Conservation (phyloP, 2,113 vertebrate species). For the Hippocampus zosterae region DNA sequence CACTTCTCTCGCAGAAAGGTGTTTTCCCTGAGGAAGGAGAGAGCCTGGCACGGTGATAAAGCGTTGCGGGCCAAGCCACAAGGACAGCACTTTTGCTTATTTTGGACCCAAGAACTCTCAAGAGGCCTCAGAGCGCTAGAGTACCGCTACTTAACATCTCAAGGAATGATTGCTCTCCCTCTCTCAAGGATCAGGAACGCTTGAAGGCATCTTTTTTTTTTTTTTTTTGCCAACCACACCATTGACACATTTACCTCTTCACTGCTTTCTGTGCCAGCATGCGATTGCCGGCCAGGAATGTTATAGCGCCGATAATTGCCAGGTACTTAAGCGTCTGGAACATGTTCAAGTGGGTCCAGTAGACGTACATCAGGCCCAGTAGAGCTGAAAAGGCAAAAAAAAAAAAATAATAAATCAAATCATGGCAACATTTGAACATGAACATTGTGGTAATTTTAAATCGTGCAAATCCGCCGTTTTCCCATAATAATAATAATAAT, state of each 20-base stretch:
- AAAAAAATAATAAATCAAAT: too few species aligned
- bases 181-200: slow-evolving; percentile 20
- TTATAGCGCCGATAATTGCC: slow-evolving; percentile 88
- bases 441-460: neutral
- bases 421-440: neutral
- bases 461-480: neutral
- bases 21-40: slow-evolving; percentile 15
- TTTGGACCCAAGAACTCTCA: slow-evolving; percentile 28
- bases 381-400: slow-evolving; percentile 71
- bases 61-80: slow-evolving; percentile 23
- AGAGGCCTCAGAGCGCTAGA: slow-evolving; percentile 20
- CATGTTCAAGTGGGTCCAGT: slow-evolving; percentile 99
- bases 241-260: slow-evolving; percentile 78
- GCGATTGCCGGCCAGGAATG: slow-evolving; percentile 96
- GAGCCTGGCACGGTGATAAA: slow-evolving; percentile 1
- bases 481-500: neutral
- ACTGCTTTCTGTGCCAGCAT: slow-evolving; percentile 98
- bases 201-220: slow-evolving; percentile 21
- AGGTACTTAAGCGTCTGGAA: slow-evolving; percentile 98
- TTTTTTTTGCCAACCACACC: neutral
- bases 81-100: slow-evolving; percentile 11
- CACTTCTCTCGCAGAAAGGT: slow-evolving; percentile 16
- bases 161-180: slow-evolving; percentile 1
- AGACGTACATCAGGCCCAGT: slow-evolving; percentile 96
- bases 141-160: neutral